Evolutionary conservation across 2,888 invertebrate genomes (phyloP).

Genomic region (Cephus rjabovi): DNA sequence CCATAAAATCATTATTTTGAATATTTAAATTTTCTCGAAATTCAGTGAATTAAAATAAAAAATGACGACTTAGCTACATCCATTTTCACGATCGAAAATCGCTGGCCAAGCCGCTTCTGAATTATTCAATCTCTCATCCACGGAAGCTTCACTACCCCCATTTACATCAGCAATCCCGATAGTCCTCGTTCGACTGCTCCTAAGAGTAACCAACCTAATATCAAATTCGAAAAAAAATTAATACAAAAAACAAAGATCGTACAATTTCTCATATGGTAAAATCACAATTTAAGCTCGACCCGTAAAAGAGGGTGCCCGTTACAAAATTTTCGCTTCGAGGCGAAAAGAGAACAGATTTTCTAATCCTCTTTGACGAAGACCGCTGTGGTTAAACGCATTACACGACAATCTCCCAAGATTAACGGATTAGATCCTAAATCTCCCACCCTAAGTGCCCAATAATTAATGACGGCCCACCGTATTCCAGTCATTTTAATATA

Average conservation of each 20-base stretch:
- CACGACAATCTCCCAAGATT: conserved; percentile 31
- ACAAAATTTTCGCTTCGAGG: not conserved
- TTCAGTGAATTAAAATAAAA: conserved; percentile 44
- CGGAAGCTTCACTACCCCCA: conserved; percentile 35
- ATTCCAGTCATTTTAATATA: not conserved
- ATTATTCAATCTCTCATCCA: conserved; percentile 57
- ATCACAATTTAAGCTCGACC: no score
- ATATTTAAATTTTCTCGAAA: conserved; percentile 57
- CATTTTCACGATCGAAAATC: conserved; percentile 50
- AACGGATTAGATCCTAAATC: conserved; percentile 26
- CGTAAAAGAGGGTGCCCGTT: not conserved
- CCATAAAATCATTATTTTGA: conserved; percentile 49
- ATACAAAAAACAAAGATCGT: not conserved
- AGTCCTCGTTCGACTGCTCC: not conserved
- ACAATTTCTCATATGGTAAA: not conserved
- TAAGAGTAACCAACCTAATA: conserved; percentile 12
- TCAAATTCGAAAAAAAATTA: not conserved
- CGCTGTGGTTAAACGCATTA: conserved; percentile 4
- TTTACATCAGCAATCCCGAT: conserved; percentile 5
- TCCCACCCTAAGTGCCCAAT: conserved; percentile 24
- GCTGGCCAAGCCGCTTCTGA: conserved; percentile 54
- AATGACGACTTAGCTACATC: not conserved
- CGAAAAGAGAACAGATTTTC: conserved; percentile 21
- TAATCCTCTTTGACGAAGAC: conserved; percentile 25
- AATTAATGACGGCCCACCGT: conserved; percentile 25